Evolutionary conservation across 2,888 invertebrate genomes (phyloP).

Genomic region (Branchipolynoe longqiensis): DNA sequence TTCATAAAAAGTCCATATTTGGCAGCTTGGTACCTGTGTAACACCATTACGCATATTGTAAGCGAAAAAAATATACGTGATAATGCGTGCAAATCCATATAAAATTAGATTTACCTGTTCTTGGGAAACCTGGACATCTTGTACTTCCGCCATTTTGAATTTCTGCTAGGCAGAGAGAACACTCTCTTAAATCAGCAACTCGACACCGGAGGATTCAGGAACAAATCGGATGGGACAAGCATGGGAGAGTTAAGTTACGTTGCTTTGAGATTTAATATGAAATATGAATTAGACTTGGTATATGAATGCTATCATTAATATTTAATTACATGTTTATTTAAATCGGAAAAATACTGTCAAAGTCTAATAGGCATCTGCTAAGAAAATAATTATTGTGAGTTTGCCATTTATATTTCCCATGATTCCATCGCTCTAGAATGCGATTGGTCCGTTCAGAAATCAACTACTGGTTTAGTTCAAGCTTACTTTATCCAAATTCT

Average conservation of each 20-base stretch:
- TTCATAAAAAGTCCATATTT: too few relatives aligned
- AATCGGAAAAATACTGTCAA: not conserved
- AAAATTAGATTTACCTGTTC: constrained; percentile 57
- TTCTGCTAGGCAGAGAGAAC: constrained; percentile 53
- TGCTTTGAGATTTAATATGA: not conserved
- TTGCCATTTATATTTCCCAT: not conserved
- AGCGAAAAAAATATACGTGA: too few relatives aligned
- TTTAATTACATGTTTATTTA: not conserved
- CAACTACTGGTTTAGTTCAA: constrained; percentile 38
- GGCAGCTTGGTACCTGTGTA: too few relatives aligned
- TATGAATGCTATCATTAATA: not conserved
- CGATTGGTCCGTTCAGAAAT: constrained; percentile 55
- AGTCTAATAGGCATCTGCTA: not conserved
- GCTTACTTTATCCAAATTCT: constrained; percentile 36
- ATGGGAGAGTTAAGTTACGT: not conserved
- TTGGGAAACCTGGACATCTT: constrained; percentile 57
- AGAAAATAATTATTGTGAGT: not conserved
- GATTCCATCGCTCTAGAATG: not conserved
- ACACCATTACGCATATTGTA: too few relatives aligned
- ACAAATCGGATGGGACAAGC: too few relatives aligned
- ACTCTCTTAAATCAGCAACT: too few relatives aligned
- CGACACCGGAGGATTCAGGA: too few relatives aligned
- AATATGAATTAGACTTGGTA: not conserved
- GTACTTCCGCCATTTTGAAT: constrained; percentile 63
- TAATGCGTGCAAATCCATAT: too few relatives aligned